A percentile compares a stretch with the other conserved stretches of the same genome.
phyloP scores from a whole-genome alignment of 2,888 invertebrate genomes.

The Eugnorisma glareosa region DNA sequence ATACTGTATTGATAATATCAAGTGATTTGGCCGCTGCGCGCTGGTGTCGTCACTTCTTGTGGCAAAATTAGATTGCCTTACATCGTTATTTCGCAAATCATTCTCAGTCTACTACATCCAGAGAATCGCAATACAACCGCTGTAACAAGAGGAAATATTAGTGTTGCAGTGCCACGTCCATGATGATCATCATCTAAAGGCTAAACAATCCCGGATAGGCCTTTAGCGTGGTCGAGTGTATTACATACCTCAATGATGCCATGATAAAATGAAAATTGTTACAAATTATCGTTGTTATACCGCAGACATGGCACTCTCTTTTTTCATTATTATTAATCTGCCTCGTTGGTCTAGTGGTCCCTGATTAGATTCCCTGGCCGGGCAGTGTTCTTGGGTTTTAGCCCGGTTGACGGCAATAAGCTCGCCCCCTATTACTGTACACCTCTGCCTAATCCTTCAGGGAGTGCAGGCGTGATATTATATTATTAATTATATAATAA shows the following conservation, averaged over 20 bases:
- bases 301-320: not conserved
- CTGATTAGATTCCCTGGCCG: too few relatives aligned
- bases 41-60: not conserved
- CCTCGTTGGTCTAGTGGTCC: too few relatives aligned
- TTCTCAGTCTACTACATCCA: not conserved
- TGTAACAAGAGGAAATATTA: not conserved
- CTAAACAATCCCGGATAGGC: not conserved
- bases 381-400: too few relatives aligned
- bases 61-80: not conserved
- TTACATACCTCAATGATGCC: not conserved
- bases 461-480: too few relatives aligned
- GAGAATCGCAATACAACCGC: not conserved
- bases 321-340: not conserved
- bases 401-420: too few relatives aligned
- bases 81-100: not conserved
- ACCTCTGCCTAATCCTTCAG: too few relatives aligned
- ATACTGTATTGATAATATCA: too few relatives aligned
- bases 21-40: not conserved
- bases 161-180: too few relatives aligned
- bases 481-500: too few relatives aligned
- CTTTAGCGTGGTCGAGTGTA: not conserved
- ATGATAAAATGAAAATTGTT: not conserved
- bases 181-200: not conserved
- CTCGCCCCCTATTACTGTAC: too few relatives aligned
- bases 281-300: not conserved